Conservation (phyloP, 2,113 vertebrate genomes). For the Eubucco bourcierii region DNA sequence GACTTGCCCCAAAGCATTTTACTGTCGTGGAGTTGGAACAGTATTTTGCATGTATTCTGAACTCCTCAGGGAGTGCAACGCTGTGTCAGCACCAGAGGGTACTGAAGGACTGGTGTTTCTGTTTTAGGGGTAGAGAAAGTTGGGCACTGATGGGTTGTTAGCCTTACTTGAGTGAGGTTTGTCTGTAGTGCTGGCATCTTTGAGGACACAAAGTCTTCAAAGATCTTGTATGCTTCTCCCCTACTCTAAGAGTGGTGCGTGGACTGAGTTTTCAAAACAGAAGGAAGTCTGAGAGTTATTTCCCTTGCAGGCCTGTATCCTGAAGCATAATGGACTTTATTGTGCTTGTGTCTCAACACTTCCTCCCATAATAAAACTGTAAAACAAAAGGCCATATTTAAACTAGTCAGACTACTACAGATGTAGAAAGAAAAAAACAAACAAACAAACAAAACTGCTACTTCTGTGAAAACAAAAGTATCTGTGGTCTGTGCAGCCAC, state of each 20-base stretch:
- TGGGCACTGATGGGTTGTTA: background rate
- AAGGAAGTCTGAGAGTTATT: slow-evolving; percentile 25
- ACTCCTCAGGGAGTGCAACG: background rate
- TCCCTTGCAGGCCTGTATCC: slow-evolving; percentile 17
- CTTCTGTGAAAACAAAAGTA: background rate
- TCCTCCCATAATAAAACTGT: slow-evolving; percentile 8
- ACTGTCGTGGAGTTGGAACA: background rate
- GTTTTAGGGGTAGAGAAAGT: background rate
- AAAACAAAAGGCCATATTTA: background rate
- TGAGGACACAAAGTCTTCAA: background rate
- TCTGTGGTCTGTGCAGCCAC: background rate
- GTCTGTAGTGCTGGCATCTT: background rate
- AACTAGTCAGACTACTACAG: background rate
- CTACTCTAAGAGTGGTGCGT: background rate
- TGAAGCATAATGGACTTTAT: slow-evolving; percentile 37
- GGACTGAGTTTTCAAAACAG: background rate
- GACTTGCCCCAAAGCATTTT: background rate
- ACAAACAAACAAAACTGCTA: background rate
- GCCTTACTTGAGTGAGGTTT: background rate
- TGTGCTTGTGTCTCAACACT: background rate
- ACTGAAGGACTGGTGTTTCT: background rate
- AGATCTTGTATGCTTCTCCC: background rate
- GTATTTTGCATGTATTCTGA: background rate
- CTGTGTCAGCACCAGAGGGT: background rate
- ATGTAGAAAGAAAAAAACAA: background rate